phyloP scores from a whole-genome alignment of 2,888 invertebrate genomes.

The Pyrocoelia pectoralis region DNA sequence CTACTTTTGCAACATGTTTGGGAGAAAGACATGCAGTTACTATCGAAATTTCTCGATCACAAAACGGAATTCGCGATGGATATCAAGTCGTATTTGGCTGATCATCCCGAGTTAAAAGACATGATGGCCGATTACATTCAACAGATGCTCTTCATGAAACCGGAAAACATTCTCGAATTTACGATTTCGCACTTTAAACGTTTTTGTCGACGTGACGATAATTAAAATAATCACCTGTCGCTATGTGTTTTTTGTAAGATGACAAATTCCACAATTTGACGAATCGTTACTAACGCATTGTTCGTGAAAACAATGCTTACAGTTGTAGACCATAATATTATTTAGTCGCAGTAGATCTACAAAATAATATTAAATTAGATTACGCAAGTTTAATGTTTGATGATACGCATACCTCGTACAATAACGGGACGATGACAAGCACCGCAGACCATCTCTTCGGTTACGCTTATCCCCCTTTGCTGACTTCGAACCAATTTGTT shows the following conservation, averaged over 20 bases:
- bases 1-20: conserved; percentile 63
- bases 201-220: conserved; percentile 9
- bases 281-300: conserved; percentile 73
- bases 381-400: background rate
- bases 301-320: conserved; percentile 89
- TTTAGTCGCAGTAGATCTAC: conserved; percentile 73
- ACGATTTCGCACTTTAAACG: conserved; percentile 65
- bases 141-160: conserved; percentile 65
- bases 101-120: conserved; percentile 66
- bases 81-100: conserved; percentile 66
- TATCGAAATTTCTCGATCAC: conserved; percentile 69
- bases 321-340: conserved; percentile 83
- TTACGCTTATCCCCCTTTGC: conserved; percentile 77
- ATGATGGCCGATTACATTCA: conserved; percentile 69
- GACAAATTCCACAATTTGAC: conserved; percentile 56
- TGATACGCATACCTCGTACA: conserved; percentile 62
- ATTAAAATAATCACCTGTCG: conserved; percentile 40
- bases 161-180: conserved; percentile 65
- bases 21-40: conserved; percentile 67
- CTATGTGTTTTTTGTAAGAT: conserved; percentile 48
- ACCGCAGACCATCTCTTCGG: conserved; percentile 80
- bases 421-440: conserved; percentile 81
- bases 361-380: conserved; percentile 46
- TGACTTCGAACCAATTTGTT: conserved; percentile 81
- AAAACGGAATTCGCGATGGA: conserved; percentile 63